These are phyloP conservation scores for Ectropis crepuscularia DNA, from an alignment of 2,888 invertebrate genomes.

Conservation along the genomic window DNA sequence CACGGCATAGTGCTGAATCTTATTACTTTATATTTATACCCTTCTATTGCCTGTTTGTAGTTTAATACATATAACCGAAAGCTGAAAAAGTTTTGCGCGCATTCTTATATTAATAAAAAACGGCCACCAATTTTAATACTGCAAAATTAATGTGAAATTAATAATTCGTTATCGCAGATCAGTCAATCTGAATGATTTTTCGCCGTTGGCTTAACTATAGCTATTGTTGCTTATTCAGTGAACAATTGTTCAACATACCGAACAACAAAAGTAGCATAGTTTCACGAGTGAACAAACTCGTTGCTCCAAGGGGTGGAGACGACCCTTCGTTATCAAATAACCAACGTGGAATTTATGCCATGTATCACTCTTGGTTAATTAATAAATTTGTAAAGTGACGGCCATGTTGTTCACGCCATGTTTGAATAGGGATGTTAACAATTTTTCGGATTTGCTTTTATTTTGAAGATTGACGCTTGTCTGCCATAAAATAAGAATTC, in stretches of 20 bases:
- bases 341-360: slow-evolving; percentile 42
- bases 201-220: not conserved
- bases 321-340: slow-evolving; percentile 45
- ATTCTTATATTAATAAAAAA: too few species aligned
- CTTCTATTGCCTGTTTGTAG: too few species aligned
- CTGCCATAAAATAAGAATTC: too few species aligned
- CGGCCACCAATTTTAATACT: too few species aligned
- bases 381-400: slow-evolving; percentile 5
- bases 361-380: slow-evolving; percentile 18
- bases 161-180: not conserved
- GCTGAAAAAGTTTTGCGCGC: too few species aligned
- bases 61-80: too few species aligned
- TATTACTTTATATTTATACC: too few species aligned
- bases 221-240: slow-evolving; percentile 14
- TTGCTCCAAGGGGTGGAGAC: slow-evolving; percentile 50
- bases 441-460: too few species aligned
- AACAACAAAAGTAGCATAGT: slow-evolving; percentile 42
- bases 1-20: too few species aligned
- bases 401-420: not conserved
- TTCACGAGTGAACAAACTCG: slow-evolving; percentile 44
- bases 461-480: too few species aligned
- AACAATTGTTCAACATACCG: slow-evolving; percentile 42
- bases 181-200: slow-evolving; percentile 3
- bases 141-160: too few species aligned
- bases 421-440: not conserved